These are phyloP conservation scores for Novumbra hubbsi DNA, from an alignment of 2,797 vertebrate species.

Conservation along the genomic window DNA sequence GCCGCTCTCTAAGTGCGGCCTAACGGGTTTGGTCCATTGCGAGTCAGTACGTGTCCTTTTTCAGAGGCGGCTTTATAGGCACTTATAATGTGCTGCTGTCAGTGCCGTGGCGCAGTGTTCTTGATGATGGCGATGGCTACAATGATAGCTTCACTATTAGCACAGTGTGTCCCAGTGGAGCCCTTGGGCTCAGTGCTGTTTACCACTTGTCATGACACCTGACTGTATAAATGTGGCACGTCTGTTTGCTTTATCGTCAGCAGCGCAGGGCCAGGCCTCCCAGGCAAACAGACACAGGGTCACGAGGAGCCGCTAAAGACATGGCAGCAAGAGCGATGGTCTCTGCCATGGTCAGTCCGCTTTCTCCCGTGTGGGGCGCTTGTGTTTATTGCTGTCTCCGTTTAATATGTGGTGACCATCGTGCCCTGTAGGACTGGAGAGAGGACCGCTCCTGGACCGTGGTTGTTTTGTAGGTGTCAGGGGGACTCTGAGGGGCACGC, in stretches of 20 bases:
- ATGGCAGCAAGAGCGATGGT: slow-evolving; percentile 68
- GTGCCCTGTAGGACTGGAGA: slow-evolving; percentile 46
- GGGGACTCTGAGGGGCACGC: slow-evolving; percentile 28
- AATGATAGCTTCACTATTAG: slow-evolving; percentile 55
- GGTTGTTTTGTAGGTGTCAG: slow-evolving; percentile 44
- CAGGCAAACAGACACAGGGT: slow-evolving; percentile 63
- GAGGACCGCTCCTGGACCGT: slow-evolving; percentile 57
- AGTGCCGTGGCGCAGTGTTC: slow-evolving; percentile 29
- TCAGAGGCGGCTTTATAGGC: slow-evolving; percentile 41
- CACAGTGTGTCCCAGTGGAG: slow-evolving; percentile 40
- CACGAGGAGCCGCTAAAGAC: slow-evolving; percentile 63
- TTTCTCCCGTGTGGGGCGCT: slow-evolving; percentile 63
- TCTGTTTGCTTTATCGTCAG: slow-evolving; percentile 73
- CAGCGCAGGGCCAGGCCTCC: slow-evolving; percentile 47
- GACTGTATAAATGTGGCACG: slow-evolving; percentile 70
- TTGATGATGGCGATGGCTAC: slow-evolving; percentile 44
- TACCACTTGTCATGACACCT: slow-evolving; percentile 73
- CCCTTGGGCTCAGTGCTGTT: slow-evolving; percentile 52
- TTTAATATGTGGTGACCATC: slow-evolving; percentile 46
- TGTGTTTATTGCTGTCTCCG: slow-evolving; percentile 51
- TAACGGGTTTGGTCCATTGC: slow-evolving; percentile 44
- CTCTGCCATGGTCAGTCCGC: slow-evolving; percentile 64
- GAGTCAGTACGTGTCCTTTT: slow-evolving; percentile 47
- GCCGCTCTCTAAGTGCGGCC: slow-evolving; percentile 50
- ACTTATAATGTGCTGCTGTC: slow-evolving; percentile 47